These are phyloP conservation scores for Tenthredo livida DNA, from an alignment of 2,888 invertebrate genomes.

Conservation along the genomic window DNA sequence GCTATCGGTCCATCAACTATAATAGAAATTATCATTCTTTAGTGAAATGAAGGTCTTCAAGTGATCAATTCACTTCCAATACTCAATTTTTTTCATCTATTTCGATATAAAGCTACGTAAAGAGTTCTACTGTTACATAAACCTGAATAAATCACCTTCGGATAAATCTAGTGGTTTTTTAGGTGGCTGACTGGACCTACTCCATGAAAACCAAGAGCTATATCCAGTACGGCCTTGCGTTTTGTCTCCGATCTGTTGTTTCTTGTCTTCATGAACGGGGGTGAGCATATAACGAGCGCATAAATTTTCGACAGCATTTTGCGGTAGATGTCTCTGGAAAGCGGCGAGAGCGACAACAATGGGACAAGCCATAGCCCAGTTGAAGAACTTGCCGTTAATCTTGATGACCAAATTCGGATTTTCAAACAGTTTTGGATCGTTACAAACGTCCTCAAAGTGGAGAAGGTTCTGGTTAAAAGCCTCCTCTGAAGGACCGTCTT, in stretches of 20 bases:
- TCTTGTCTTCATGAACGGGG: conserved; percentile 71
- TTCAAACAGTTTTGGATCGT: conserved; percentile 87
- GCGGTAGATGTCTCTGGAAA: conserved; percentile 92
- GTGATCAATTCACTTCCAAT: neutral
- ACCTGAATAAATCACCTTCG: conserved; percentile 60
- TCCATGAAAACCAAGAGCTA: conserved; percentile 82
- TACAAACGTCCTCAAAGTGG: conserved; percentile 81
- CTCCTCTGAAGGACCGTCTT: conserved; percentile 81
- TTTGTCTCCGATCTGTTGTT: conserved; percentile 66
- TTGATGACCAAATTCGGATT: conserved; percentile 92
- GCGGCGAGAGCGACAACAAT: conserved; percentile 92
- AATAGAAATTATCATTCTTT: conserved; percentile 15
- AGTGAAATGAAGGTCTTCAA: neutral
- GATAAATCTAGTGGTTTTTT: conserved; percentile 68
- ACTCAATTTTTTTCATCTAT: neutral
- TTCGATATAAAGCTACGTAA: neutral
- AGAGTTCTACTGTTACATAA: neutral
- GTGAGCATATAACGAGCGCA: conserved; percentile 70
- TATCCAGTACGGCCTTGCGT: conserved; percentile 72
- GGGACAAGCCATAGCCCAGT: conserved; percentile 95
- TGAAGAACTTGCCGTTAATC: conserved; percentile 92
- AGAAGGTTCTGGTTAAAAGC: conserved; percentile 82
- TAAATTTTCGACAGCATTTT: conserved; percentile 72
- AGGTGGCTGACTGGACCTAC: conserved; percentile 74
- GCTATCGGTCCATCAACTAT: conserved; percentile 63